Evolutionary conservation across 2,113 vertebrate species (phyloP).

Genomic region (Hassar affinis): DNA sequence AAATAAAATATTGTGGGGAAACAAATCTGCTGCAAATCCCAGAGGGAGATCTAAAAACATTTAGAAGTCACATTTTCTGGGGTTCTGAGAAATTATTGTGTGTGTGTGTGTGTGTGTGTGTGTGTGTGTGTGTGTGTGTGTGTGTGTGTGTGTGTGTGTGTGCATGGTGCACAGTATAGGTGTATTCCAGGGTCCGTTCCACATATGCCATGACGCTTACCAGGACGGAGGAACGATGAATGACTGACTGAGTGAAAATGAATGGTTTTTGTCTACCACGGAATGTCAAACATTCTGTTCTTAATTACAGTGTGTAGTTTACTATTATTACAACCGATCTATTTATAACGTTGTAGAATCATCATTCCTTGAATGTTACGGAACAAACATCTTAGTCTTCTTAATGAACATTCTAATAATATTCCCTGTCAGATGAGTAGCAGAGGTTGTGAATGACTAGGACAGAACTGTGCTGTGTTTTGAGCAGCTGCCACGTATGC

Average conservation of each 20-base stretch:
- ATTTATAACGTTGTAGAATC: neutral
- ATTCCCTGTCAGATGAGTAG: neutral
- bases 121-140: neutral
- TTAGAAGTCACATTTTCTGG: neutral
- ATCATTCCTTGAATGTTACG: neutral
- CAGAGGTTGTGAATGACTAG: neutral
- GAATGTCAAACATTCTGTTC: neutral
- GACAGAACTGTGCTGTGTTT: neutral
- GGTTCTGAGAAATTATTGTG: neutral
- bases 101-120: too few relatives aligned
- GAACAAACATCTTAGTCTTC: neutral
- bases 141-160: neutral
- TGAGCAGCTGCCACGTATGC: neutral
- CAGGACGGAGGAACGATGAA: neutral
- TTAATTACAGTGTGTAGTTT: neutral
- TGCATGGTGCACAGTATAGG: neutral
- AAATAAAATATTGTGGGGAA: neutral
- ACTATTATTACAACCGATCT: neutral
- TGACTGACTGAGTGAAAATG: neutral
- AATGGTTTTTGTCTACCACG: neutral
- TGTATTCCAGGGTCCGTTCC: neutral
- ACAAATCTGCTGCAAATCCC: neutral
- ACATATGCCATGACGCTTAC: neutral
- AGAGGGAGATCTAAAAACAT: neutral
- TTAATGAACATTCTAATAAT: neutral